Conservation (phyloP, 2,888 invertebrate species). For the Cheilosia vulpina region DNA sequence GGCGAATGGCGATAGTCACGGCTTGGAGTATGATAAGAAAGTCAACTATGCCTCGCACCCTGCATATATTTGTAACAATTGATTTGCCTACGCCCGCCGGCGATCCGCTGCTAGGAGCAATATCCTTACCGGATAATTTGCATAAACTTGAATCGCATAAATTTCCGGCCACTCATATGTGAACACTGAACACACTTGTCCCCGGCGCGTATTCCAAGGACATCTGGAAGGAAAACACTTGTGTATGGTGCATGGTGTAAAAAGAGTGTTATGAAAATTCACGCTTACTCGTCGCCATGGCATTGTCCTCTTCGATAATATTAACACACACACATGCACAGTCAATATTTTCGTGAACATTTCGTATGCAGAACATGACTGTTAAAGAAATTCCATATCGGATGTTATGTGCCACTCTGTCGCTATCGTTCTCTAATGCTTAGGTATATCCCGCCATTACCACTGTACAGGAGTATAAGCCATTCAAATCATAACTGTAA, state of each 20-base stretch:
- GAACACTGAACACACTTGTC: slow-evolving; percentile 25
- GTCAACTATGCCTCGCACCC: slow-evolving; percentile 28
- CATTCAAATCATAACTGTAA: slow-evolving; percentile 74
- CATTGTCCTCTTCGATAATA: slow-evolving; percentile 69
- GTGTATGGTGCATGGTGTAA: slow-evolving; percentile 31
- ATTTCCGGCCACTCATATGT: slow-evolving; percentile 57
- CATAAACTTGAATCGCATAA: slow-evolving; percentile 70
- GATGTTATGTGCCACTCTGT: slow-evolving; percentile 72
- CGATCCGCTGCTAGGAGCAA: slow-evolving; percentile 27
- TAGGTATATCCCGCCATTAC: slow-evolving; percentile 72
- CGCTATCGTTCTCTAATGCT: slow-evolving; percentile 70
- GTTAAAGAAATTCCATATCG: slow-evolving; percentile 71
- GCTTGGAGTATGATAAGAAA: slow-evolving; percentile 24
- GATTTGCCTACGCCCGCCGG: slow-evolving; percentile 49
- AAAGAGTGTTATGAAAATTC: slow-evolving; percentile 27
- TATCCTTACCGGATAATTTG: slow-evolving; percentile 67
- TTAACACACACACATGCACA: slow-evolving; percentile 13
- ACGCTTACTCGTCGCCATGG: slow-evolving; percentile 45
- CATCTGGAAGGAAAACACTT: slow-evolving; percentile 47
- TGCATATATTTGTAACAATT: slow-evolving; percentile 43
- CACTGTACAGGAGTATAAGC: slow-evolving; percentile 73
- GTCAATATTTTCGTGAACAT: slow-evolving; percentile 43
- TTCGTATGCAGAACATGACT: slow-evolving; percentile 71
- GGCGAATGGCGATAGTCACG: slow-evolving; percentile 33
- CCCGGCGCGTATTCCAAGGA: slow-evolving; percentile 41